These are phyloP conservation scores for Enhydra lutris DNA, from an alignment of 2,113 vertebrate species.

Conservation along the genomic window DNA sequence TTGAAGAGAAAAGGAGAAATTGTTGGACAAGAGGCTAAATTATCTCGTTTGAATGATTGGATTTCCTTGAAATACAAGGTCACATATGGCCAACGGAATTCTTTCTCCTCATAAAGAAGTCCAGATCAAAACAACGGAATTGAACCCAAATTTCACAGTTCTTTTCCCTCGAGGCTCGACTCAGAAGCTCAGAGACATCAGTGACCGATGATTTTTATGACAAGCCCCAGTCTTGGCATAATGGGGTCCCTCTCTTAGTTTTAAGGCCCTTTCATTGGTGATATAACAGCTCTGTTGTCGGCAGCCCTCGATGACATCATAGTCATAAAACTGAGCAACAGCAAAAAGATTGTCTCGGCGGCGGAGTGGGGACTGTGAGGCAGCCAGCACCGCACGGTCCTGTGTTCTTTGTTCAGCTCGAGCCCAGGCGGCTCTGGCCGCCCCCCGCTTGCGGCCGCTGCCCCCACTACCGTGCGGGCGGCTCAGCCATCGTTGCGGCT, in stretches of 20 bases:
- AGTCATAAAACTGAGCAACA: slow-evolving; percentile 69
- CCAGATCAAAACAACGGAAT: slow-evolving; percentile 40
- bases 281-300: slow-evolving; percentile 66
- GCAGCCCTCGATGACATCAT: slow-evolving; percentile 61
- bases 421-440: neutral
- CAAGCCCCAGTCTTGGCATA: slow-evolving; percentile 41
- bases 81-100: slow-evolving; percentile 30
- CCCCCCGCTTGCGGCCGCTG: neutral
- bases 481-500: neutral
- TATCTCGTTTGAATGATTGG: slow-evolving; percentile 56
- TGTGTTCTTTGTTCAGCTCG: slow-evolving; percentile 45
- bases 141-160: slow-evolving; percentile 56
- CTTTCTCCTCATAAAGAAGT: slow-evolving; percentile 52
- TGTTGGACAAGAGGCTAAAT: slow-evolving; percentile 42
- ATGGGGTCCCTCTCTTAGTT: slow-evolving; percentile 43
- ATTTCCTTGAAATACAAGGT: slow-evolving; percentile 62
- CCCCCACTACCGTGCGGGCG: neutral
- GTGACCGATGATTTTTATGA: slow-evolving; percentile 48
- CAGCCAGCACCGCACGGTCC: neutral
- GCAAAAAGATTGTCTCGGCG: slow-evolving; percentile 55
- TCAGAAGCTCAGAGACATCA: slow-evolving; percentile 45
- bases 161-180: slow-evolving; percentile 40
- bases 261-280: slow-evolving; percentile 62
- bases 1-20: slow-evolving; percentile 44
- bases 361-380: neutral